Conservation (phyloP, 2,113 vertebrate genomes). For the Myiozetetes cayanensis region DNA sequence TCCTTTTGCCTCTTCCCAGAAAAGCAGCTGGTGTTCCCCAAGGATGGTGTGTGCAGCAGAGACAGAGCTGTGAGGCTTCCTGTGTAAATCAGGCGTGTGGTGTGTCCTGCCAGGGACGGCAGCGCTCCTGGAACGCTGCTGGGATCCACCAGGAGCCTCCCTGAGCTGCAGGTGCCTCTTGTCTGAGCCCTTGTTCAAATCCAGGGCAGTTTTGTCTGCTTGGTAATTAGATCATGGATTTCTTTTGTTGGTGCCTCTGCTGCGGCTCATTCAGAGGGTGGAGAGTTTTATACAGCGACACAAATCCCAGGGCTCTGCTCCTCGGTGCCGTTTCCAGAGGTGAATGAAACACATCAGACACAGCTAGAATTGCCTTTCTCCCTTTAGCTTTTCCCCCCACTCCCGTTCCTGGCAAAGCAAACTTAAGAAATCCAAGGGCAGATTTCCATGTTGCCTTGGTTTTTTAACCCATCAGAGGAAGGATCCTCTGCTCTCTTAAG, state of each 20-base stretch:
- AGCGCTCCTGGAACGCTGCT: neutral
- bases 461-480: neutral
- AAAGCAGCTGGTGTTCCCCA: neutral
- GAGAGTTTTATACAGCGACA: conserved; percentile 8
- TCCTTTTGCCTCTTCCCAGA: neutral
- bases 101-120: neutral
- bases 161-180: conserved; percentile 43
- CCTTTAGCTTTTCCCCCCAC: neutral
- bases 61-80: neutral
- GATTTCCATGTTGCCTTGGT: neutral
- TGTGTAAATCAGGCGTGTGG: neutral
- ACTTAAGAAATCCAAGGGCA: neutral
- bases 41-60: neutral
- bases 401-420: neutral
- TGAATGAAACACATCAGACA: neutral
- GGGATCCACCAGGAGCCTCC: neutral
- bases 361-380: neutral
- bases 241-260: conserved; percentile 31
- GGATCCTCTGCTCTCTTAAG: neutral
- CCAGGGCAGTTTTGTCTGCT: conserved; percentile 1
- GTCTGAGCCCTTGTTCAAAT: conserved; percentile 5
- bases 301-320: conserved; percentile 1
- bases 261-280: conserved; percentile 20
- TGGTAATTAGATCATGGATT: conserved; percentile 45
- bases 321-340: conserved; percentile 11